Evolutionary conservation across 2,797 vertebrate genomes (phyloP).

Genomic region (Pachyuromys duprasi): DNA sequence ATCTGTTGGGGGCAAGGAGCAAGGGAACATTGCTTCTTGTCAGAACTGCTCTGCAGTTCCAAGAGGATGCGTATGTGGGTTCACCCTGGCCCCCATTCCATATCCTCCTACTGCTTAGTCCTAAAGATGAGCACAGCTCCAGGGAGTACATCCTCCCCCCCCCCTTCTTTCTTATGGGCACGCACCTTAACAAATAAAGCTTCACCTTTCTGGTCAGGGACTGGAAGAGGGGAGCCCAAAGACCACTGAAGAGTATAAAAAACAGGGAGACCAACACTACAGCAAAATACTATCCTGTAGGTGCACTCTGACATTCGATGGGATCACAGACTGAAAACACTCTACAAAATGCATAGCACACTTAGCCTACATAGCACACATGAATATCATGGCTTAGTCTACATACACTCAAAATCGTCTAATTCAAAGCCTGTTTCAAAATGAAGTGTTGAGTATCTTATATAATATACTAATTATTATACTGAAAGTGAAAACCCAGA

Average conservation of each 20-base stretch:
- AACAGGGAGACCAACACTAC: background rate
- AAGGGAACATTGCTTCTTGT: background rate
- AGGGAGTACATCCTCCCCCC: background rate
- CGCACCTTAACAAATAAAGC: background rate
- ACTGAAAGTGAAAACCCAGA: background rate
- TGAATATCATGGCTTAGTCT: background rate
- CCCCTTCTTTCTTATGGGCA: no score
- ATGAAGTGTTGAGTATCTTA: background rate
- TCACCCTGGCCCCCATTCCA: background rate
- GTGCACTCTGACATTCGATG: background rate
- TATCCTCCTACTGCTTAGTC: background rate
- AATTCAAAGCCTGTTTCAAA: background rate
- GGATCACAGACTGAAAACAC: background rate
- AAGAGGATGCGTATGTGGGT: background rate
- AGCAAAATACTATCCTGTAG: background rate
- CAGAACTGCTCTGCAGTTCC: background rate
- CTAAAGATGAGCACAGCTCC: background rate
- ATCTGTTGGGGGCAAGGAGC: background rate
- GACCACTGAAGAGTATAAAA: slow-evolving; percentile 19
- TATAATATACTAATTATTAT: background rate
- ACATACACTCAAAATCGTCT: background rate
- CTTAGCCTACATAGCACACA: background rate
- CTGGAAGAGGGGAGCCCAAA: background rate
- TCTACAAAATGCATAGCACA: background rate
- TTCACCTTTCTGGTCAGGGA: background rate